These are phyloP conservation scores for Callinectes sapidus DNA, from an alignment of 2,888 invertebrate species.

Conservation along the genomic window DNA sequence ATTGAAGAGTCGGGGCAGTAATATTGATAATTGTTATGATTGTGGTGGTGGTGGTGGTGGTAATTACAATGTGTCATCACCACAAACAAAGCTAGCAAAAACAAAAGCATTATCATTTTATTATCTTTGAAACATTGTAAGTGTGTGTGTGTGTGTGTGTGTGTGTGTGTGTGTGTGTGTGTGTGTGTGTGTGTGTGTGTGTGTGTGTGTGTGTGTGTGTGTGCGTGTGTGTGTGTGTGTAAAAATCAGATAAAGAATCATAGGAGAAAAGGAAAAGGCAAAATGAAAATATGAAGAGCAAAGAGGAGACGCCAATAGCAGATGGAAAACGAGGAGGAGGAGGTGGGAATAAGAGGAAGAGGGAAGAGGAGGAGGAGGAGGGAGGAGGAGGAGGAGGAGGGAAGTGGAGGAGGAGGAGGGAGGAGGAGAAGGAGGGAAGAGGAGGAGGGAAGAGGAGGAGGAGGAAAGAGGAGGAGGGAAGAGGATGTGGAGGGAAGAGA, in stretches of 20 bases:
- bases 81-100: background rate
- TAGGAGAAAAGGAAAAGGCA: background rate
- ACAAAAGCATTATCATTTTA: background rate
- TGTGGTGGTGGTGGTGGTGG: background rate
- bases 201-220: too few species aligned
- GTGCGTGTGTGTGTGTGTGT: too few species aligned
- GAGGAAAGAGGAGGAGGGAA: background rate
- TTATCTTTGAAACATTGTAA: background rate
- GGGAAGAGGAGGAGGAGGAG: too few species aligned
- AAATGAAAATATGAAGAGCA: background rate
- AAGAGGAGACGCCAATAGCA: background rate
- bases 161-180: constrained; percentile 24
- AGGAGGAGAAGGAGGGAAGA: background rate
- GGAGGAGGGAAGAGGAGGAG: background rate
- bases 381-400: too few species aligned
- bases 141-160: constrained; percentile 21
- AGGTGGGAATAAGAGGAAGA: background rate
- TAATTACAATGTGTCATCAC: background rate
- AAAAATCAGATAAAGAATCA: background rate
- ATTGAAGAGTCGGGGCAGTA: background rate
- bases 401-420: background rate
- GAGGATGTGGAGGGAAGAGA: background rate
- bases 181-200: constrained; percentile 9
- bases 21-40: background rate
- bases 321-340: background rate